These are phyloP conservation scores for Apus apus DNA, from an alignment of 2,113 vertebrate genomes.

Conservation along the genomic window DNA sequence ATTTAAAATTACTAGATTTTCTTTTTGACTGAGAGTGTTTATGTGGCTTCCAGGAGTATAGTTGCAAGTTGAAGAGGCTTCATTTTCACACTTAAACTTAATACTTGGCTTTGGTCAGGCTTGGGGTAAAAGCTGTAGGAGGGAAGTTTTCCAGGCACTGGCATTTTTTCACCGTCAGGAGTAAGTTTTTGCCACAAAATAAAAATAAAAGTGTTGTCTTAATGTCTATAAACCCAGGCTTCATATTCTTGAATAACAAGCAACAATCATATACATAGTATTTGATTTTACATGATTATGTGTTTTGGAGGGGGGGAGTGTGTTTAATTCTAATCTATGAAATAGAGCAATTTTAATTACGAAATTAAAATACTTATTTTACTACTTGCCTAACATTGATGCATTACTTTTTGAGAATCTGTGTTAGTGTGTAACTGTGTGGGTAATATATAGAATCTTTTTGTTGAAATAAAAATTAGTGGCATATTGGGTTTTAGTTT, in stretches of 20 bases:
- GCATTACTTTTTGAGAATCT: background rate
- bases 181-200: background rate
- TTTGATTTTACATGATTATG: background rate
- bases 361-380: background rate
- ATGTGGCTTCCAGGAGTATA: background rate
- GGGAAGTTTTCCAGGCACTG: background rate
- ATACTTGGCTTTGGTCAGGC: background rate
- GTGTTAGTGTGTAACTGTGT: background rate
- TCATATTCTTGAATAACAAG: background rate
- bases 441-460: background rate
- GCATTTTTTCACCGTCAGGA: background rate
- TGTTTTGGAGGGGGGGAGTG: accelerated
- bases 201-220: background rate
- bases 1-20: background rate
- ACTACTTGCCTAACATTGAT: background rate
- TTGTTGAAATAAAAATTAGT: background rate
- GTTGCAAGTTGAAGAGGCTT: background rate
- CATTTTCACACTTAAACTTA: background rate
- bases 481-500: accelerated
- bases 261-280: background rate
- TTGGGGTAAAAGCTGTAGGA: background rate
- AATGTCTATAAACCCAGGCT: background rate
- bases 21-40: background rate
- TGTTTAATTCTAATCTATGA: background rate
- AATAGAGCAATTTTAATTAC: background rate